These are phyloP conservation scores for Acronicta alni DNA, from an alignment of 2,888 invertebrate species.

Conservation along the genomic window DNA sequence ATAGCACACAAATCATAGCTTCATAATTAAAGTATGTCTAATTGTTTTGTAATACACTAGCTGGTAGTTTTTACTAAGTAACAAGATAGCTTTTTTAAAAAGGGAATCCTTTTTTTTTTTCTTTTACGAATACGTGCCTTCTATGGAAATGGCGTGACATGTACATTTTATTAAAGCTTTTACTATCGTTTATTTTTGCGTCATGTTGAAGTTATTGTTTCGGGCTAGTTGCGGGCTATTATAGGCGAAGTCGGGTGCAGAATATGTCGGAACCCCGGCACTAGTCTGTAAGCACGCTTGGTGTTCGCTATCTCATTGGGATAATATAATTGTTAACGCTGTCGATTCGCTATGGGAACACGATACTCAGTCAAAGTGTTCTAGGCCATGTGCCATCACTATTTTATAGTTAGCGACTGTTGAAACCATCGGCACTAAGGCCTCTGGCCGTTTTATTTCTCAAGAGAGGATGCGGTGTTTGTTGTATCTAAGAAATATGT, in stretches of 20 bases:
- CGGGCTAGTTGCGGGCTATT: slow-evolving; percentile 31
- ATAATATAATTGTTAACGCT: slow-evolving; percentile 50
- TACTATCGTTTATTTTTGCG: slow-evolving; percentile 69
- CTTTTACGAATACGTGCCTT: slow-evolving; percentile 84
- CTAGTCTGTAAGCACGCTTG: slow-evolving; percentile 48
- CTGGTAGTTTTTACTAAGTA: slow-evolving; percentile 78
- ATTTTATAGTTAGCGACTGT: slow-evolving; percentile 39
- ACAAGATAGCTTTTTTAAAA: slow-evolving; percentile 86
- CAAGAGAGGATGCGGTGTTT: slow-evolving; percentile 73
- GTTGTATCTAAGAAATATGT: slow-evolving; percentile 86
- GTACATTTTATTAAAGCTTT: slow-evolving; percentile 74
- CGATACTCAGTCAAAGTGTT: slow-evolving; percentile 61
- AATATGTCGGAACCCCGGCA: slow-evolving; percentile 24
- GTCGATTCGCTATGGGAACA: slow-evolving; percentile 44
- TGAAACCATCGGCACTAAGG: slow-evolving; percentile 53
- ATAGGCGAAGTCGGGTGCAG: slow-evolving; percentile 14
- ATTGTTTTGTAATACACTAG: slow-evolving; percentile 70
- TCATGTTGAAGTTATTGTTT: slow-evolving; percentile 61
- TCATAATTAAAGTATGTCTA: slow-evolving; percentile 66
- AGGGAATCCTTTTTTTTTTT: slow-evolving; percentile 62
- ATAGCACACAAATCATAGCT: slow-evolving; percentile 77
- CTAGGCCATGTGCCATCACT: slow-evolving; percentile 58
- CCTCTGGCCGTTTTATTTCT: slow-evolving; percentile 56
- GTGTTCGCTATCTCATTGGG: slow-evolving; percentile 54
- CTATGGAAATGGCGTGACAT: slow-evolving; percentile 74